Evolutionary conservation across 2,888 invertebrate genomes (phyloP), one percentile per base, ranked within the genome.

Genomic region (Mesorhabditis sp.): DNA sequence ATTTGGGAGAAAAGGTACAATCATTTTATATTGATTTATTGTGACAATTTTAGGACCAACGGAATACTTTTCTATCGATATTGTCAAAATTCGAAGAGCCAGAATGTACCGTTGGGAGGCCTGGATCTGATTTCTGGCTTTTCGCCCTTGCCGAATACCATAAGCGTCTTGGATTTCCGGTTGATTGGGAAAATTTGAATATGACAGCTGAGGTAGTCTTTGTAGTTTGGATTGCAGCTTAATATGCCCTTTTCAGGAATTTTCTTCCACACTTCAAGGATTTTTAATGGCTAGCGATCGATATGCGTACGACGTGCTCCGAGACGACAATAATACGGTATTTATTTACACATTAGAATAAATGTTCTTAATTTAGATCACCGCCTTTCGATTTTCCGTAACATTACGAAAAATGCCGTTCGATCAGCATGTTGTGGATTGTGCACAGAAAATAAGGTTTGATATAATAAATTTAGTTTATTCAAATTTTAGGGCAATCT

Each of bases 41-140:
- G 6, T 50, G 50, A 50, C 7, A 10, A 13, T 50, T 50, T 13
- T n/a, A 62, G 28, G 63, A 3, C 7, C n/a, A 62, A 28, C 63
- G 63, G 7, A 28, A 62, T n/a, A 3, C 63, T 62, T 62, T 50
- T 50, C 10, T 13, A 28, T 15, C 6, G 41, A 28, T 62, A 6
- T 2, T 62, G n/a, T 13, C n/a, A 28, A 28, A 7, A 7, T 62
- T 62, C 3, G 63, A 62, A 28, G 10, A 7, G n/a, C 10, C 63
- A 6, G 6, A n/a, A 6, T 62, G 63, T 3, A n/a, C 63, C 6
- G n/a, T 62, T 10, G 63, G 63, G 6, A 62, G 63, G 41, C 72
- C 67, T 41, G 68, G 61, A 66, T 82, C 83, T 1, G 72, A 78
- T 61, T 83, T 83, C 68, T 83, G 80, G 80, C 75, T 75, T 45